Percentiles rank a stretch among this genome's conserved stretches.
Conservation (phyloP, 2,797 vertebrate genomes). For the Ceryle rudis region DNA sequence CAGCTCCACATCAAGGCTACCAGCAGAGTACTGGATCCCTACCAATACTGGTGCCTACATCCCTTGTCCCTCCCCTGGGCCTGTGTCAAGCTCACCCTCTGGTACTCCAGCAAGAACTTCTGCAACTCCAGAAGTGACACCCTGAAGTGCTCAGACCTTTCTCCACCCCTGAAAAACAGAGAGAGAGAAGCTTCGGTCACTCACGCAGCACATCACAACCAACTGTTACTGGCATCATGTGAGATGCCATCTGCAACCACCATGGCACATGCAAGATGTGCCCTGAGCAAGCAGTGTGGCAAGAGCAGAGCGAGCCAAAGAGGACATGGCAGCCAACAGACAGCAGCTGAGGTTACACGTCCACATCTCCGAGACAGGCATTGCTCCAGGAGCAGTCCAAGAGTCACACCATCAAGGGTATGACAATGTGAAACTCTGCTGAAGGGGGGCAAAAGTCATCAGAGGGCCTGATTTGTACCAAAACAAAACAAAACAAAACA, state of each 20-base stretch:
- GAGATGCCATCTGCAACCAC: background rate
- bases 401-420: background rate
- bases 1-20: background rate
- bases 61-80: background rate
- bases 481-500: background rate
- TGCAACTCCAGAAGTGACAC: conserved; percentile 91
- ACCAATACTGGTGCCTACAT: rapidly evolving
- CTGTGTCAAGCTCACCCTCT: conserved; percentile 84
- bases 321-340: background rate
- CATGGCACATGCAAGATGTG: background rate
- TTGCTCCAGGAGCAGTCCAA: background rate
- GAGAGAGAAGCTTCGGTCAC: conserved; percentile 6
- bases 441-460: background rate
- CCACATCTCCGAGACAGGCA: background rate
- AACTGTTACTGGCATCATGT: rapidly evolving
- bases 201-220: rapidly evolving
- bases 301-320: background rate
- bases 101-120: conserved; percentile 90
- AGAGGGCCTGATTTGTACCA: background rate
- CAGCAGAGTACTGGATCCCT: rapidly evolving
- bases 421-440: rapidly evolving
- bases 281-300: background rate
- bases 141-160: conserved; percentile 86
- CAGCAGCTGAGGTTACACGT: background rate
- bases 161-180: conserved; percentile 81